Base-by-base conservation (phyloP, 2,113 vertebrate genomes). In the Forbesichthys agassizii region DNA sequence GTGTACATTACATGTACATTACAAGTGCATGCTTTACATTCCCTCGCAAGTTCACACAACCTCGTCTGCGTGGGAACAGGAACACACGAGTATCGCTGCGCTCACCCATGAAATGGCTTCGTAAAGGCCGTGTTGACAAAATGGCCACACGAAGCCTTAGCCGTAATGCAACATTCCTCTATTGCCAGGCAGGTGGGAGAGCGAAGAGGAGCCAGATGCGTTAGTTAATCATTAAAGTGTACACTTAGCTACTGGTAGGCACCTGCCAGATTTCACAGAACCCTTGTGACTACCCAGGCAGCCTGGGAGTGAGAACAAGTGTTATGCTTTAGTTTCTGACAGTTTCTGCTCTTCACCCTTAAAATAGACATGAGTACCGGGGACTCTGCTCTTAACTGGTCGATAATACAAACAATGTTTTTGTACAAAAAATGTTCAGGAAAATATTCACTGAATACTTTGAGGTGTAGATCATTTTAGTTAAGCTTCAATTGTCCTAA, bases 171-270 rank as follows among this genome's bases (percentile, higher is more conserved):
- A 36, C 61, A 75, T 67, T 54, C 52, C 72, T 76, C 18, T 57
- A 79, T 80, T 73, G 67, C 85, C 62, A 12, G 55, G 85, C 86
- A 89, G 86, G 68, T 86, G 83, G 59, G 70, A 67, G 36, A 71
- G 16, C 49, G 4, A 47, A 70, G 7, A 16, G 11, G 64, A 66
- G 47, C 82, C 64, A 62, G 70, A 72, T 68, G 73, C 60, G 48
- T 69, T 52, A 33, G 86, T 85, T 89, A 91, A 92, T 90, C 69
- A 91, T 91, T 91, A 82, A 75, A 86, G 55, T 72, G 64, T 53
- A 71, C 59, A 71, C 48, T 65, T 51, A n/a, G 80, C 86, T 84
- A 75, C 86, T 84, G 66, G 74, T 76, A 9, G 46, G 52, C 85
- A 87, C 71, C 73, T 86, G 89, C 76, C 14, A 53, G 16, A 66